Evolutionary conservation across 2,113 vertebrate genomes (phyloP).

Genomic region (Syngnathus typhle): DNA sequence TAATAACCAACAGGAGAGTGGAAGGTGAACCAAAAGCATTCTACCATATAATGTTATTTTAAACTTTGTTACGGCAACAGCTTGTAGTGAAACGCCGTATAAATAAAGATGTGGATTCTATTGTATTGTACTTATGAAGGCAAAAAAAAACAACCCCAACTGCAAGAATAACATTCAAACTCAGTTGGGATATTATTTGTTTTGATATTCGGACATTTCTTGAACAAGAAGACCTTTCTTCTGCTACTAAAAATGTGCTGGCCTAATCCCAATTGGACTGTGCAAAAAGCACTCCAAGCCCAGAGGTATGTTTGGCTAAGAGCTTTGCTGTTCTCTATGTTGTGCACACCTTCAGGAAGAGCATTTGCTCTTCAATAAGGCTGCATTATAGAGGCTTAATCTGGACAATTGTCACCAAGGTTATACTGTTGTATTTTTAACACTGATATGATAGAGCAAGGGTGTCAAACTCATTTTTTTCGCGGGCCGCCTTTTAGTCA

Average conservation of each 20-base stretch:
- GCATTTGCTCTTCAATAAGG: not conserved
- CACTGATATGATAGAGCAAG: too few species aligned
- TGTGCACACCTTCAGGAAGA: not conserved
- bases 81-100: too few species aligned
- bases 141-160: too few species aligned
- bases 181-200: too few species aligned
- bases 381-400: not conserved
- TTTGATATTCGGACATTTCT: not conserved
- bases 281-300: not conserved
- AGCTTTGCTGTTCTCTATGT: not conserved
- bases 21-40: constrained; percentile 2
- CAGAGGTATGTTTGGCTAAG: not conserved
- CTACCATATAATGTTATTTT: too few species aligned
- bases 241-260: constrained; percentile 2
- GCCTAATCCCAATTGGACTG: constrained; percentile 2
- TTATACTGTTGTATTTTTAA: too few species aligned
- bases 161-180: too few species aligned
- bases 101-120: too few species aligned
- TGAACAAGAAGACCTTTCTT: constrained; percentile 14
- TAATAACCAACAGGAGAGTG: constrained; percentile 9
- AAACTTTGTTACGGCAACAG: too few species aligned
- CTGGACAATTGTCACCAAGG: not conserved
- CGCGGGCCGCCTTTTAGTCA: too few species aligned
- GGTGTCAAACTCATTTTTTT: too few species aligned
- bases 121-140: too few species aligned